These are phyloP conservation scores for Pogonocichla stellata DNA, from an alignment of 2,113 vertebrate genomes.

Conservation along the genomic window DNA sequence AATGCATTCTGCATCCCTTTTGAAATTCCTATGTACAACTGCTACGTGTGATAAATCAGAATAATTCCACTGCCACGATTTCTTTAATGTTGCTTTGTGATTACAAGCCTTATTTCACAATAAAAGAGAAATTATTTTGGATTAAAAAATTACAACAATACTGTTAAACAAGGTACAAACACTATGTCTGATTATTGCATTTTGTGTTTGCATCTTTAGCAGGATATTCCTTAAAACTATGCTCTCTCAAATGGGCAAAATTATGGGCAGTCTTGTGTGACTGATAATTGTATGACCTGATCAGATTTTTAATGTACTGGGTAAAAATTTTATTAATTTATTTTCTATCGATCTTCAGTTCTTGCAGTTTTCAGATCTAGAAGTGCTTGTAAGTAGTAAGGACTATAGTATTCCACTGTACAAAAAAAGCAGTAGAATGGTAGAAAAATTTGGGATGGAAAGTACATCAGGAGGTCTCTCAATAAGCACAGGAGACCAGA, in stretches of 20 bases:
- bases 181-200: background rate
- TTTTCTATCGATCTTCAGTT: background rate
- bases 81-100: background rate
- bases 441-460: background rate
- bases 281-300: background rate
- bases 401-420: background rate
- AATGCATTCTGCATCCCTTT: background rate
- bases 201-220: background rate
- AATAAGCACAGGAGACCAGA: background rate
- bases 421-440: background rate
- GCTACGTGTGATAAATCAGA: background rate
- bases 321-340: background rate
- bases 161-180: background rate
- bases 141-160: background rate
- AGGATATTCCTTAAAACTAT: background rate
- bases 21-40: background rate
- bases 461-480: background rate
- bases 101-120: background rate
- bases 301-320: background rate
- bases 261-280: conserved; percentile 11
- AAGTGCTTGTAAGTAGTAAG: background rate
- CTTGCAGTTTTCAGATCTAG: background rate
- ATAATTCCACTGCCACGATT: background rate
- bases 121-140: background rate
- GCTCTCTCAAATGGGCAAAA: background rate